Evolutionary conservation across 92 coral and sea anemone species (phyloP), one percentile per base, ranked within the genome.

Genomic region (Scolanthus callimorphus): DNA sequence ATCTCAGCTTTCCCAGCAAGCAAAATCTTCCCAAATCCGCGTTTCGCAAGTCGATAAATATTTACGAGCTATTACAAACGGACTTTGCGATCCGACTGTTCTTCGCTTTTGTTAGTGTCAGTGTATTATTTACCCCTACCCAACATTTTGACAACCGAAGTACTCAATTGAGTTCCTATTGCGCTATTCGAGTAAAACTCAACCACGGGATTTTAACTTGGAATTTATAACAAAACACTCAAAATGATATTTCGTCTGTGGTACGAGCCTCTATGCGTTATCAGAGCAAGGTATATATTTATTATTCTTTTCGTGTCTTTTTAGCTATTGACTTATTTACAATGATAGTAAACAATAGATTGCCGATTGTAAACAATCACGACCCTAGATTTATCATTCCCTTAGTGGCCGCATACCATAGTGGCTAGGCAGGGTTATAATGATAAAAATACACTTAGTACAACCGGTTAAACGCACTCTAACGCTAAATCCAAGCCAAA

Each of bases 31-130:
- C 23, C 4, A 46, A 20, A 4, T 25, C 20, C 27, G 20, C 15
- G 20, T 59, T 59, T 59, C 65, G 51, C 51, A 59, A 59, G 65
- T 22, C 11, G 34, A 17, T 39, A 59, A 59, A 59, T 59, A 59
- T 59, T 59, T 59, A 31, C 65, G 11, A 9, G 52, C 4, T 9
- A 4, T 46, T 9, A 19, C 17, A 4, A 21, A 20, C 23, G 22
- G 11, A 19, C 22, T 6, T 21, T 6, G 52, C 22, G 11, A 46
- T 9, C 12, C 52, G 23, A 46, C 23, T 46, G 12, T 10, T 46
- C 23, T 10, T 9, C 23, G 4, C 4, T 20, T 11, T 9, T 46
- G 11, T 19, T 6, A 20, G 17, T 20, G 52, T 46, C 52, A 46
- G 4, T n/a, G 41, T 15, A 34, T 4, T 46, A 46, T 46, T 46